Base-by-base conservation (phyloP, 2,888 invertebrate genomes). In the Strigamia maritima region DNA sequence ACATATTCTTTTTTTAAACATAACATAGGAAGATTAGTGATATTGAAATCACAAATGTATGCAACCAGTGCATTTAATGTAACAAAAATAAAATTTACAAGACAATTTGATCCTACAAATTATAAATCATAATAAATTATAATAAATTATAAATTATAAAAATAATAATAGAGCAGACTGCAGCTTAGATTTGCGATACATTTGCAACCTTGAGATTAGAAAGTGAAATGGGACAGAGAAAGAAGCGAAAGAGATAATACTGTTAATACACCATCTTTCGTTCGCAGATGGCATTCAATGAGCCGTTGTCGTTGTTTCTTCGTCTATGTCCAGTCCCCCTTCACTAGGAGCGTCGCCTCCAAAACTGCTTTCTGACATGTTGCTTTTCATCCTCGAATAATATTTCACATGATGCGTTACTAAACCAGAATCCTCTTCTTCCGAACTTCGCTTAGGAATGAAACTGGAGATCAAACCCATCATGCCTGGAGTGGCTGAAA, bases 401-500 rank as follows among this genome's bases (percentile, higher is more conserved):
- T 85, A 86, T 80, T 85, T 85, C 40, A 86, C 85, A 83, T 83
- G 83, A 35, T 83, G 83, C n/a, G 81, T 82, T 77, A 83, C 82
- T 12, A 83, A 81, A 10, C 83, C 82, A 1, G 83, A 82, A 79
- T 83, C 82, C 79, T 84, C 84, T 2, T 78, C 81, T 3, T 81
- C 79, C 7, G 79, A 82, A 10, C 49, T 79, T 12, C 26, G 60
- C 38, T 79, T 81, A 3, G 80, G 80, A 22, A 82, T 79, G 19
- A 82, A 81, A 16, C 81, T 38, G n/a, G 76, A 77, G 22, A 81
- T 38, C 19, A 81, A 60, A 24, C 81, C 80, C 70, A 81, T 65
- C 24, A 82, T 35, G n/a, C 81, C 82, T 22, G 81, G 80, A 2
- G 80, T 65, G 14, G 82, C 84, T 84, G 82, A 76, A 76, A 76